phyloP scores from a whole-genome alignment of 1,140 invertebrate species.

The Ruditapes philippinarum region DNA sequence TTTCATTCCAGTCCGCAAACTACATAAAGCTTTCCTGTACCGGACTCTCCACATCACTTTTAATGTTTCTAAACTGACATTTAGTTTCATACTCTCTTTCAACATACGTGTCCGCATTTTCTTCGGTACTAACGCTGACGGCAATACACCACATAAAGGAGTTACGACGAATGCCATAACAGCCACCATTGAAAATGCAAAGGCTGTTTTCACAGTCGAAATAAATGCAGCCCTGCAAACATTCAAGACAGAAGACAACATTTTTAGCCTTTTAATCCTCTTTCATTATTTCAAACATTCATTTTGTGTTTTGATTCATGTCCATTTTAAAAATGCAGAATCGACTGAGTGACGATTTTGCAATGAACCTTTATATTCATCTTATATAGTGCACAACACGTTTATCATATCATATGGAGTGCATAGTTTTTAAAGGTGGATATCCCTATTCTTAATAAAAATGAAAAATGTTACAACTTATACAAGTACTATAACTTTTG shows the following conservation, averaged over 20 bases:
- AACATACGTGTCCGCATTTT: not conserved
- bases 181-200: not conserved
- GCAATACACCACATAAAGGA: not conserved
- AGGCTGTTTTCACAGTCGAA: not conserved
- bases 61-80: not conserved
- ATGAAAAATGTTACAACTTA: too few relatives aligned
- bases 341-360: too few relatives aligned
- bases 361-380: too few relatives aligned
- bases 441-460: too few relatives aligned
- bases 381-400: too few relatives aligned
- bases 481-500: too few relatives aligned
- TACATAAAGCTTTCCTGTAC: not conserved
- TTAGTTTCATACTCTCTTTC: not conserved
- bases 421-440: too few relatives aligned
- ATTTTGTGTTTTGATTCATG: too few relatives aligned
- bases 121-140: not conserved
- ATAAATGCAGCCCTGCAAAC: not conserved
- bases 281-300: too few relatives aligned
- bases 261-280: too few relatives aligned
- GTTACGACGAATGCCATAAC: not conserved
- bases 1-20: conserved; percentile 20
- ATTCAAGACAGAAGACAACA: not conserved
- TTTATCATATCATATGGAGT: too few relatives aligned
- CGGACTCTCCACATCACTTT: not conserved
- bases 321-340: too few relatives aligned